Conservation (phyloP, 2,888 invertebrate species). For the Sesamia inferens region DNA sequence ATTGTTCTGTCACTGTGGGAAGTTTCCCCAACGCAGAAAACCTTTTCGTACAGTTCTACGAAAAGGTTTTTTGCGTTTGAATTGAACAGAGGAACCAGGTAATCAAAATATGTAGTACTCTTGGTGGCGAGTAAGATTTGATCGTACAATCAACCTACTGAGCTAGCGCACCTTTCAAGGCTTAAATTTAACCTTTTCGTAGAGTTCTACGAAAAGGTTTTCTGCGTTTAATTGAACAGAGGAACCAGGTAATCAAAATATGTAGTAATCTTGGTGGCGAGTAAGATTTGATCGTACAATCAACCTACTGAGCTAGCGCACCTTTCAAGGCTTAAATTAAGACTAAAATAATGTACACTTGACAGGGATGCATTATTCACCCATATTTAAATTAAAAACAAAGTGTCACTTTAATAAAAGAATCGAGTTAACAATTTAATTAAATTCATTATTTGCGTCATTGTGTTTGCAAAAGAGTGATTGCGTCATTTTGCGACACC, state of each 20-base stretch:
- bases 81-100: conserved; percentile 12
- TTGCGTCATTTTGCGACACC: conserved; percentile 72
- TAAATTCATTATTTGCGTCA: conserved; percentile 69
- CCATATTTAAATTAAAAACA: conserved; percentile 27
- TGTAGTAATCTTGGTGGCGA: conserved; percentile 2
- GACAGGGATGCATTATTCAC: background rate
- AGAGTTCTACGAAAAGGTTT: too few species aligned
- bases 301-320: background rate
- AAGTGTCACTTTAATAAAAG: conserved; percentile 59
- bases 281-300: background rate
- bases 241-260: conserved; percentile 28
- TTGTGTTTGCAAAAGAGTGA: conserved; percentile 72
- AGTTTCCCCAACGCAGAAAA: too few species aligned
- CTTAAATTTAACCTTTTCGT: too few species aligned
- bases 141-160: too few species aligned
- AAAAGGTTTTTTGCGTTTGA: conserved; percentile 17
- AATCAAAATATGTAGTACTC: too few species aligned
- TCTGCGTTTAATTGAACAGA: conserved; percentile 1
- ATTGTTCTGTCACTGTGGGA: conserved; percentile 15
- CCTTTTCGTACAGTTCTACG: too few species aligned
- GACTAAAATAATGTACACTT: background rate
- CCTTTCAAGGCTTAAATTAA: conserved; percentile 2
- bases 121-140: too few species aligned
- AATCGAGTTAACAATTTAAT: conserved; percentile 69
- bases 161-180: too few species aligned